These are phyloP conservation scores for Sycophila sp. DNA, from an alignment of 1,140 invertebrate genomes.

Conservation along the genomic window DNA sequence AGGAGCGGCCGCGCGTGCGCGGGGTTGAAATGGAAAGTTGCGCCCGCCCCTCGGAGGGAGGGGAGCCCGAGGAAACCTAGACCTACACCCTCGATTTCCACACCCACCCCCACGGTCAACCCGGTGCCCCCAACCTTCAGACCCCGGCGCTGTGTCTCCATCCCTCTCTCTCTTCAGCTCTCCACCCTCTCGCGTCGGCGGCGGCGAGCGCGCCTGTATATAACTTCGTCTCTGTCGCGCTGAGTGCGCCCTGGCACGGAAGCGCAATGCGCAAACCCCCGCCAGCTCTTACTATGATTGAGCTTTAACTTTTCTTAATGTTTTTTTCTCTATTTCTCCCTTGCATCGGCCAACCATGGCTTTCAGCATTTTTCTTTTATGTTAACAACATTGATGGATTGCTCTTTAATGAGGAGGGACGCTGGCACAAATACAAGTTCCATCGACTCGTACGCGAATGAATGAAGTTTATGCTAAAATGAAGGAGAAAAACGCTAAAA, in stretches of 20 bases:
- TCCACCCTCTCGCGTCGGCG: neutral
- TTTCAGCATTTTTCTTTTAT: neutral
- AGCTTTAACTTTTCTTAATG: neutral
- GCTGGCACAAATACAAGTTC: too few species aligned
- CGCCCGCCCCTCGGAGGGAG: constrained; percentile 42
- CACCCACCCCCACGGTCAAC: constrained; percentile 57
- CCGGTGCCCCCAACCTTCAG: constrained; percentile 61
- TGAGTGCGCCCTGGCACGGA: neutral
- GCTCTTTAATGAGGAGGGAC: too few species aligned
- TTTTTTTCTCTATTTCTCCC: neutral
- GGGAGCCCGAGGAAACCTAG: constrained; percentile 54
- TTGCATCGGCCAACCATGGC: neutral
- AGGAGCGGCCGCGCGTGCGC: constrained; percentile 39
- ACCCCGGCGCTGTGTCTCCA: neutral
- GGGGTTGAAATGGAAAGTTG: constrained; percentile 58
- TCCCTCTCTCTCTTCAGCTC: constrained; percentile 15
- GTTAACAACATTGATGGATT: too few species aligned
- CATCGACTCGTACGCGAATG: too few species aligned
- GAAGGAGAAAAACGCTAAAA: too few species aligned
- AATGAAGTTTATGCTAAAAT: too few species aligned
- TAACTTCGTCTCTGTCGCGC: too few species aligned
- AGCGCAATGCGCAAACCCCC: constrained; percentile 6
- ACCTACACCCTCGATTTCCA: constrained; percentile 57
- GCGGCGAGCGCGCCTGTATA: too few species aligned
- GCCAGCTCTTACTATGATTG: neutral